Conservation (phyloP, 2,888 invertebrate species). For the Spodoptera exigua region DNA sequence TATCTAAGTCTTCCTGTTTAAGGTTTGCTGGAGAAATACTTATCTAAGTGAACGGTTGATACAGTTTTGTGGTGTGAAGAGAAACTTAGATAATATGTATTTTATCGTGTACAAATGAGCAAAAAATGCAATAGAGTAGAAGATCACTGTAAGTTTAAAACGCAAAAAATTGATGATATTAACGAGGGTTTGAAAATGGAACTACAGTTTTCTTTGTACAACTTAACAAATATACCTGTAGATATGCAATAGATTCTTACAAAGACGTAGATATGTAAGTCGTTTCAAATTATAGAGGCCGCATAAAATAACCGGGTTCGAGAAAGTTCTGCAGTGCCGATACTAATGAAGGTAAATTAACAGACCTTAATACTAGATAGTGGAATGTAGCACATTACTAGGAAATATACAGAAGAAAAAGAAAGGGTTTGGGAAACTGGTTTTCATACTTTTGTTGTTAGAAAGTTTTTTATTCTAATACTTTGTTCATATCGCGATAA, state of each 20-base stretch:
- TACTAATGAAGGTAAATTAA: background rate
- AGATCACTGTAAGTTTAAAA: too few species aligned
- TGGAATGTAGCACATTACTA: background rate
- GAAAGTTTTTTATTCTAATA: conserved; percentile 18
- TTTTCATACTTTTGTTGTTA: conserved; percentile 14
- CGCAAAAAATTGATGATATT: too few species aligned
- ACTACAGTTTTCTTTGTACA: too few species aligned
- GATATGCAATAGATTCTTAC: conserved; percentile 9
- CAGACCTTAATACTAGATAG: background rate
- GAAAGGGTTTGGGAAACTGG: conserved; percentile 1
- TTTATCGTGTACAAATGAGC: too few species aligned
- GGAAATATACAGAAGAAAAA: conserved; percentile 10
- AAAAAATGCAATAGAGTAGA: too few species aligned
- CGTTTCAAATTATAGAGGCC: background rate
- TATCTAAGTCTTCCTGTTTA: conserved; percentile 50
- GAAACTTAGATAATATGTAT: too few species aligned
- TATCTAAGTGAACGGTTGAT: conserved; percentile 26
- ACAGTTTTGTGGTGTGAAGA: too few species aligned
- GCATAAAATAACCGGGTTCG: background rate
- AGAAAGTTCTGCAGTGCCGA: conserved; percentile 9
- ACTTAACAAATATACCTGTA: too few species aligned
- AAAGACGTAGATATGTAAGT: background rate
- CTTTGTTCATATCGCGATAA: conserved; percentile 4
- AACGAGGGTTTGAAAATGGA: too few species aligned
- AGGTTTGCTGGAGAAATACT: conserved; percentile 45